Evolutionary conservation across 2,888 invertebrate species (phyloP), one percentile per base, ranked within the genome.

Genomic region (Pandemis heparana): DNA sequence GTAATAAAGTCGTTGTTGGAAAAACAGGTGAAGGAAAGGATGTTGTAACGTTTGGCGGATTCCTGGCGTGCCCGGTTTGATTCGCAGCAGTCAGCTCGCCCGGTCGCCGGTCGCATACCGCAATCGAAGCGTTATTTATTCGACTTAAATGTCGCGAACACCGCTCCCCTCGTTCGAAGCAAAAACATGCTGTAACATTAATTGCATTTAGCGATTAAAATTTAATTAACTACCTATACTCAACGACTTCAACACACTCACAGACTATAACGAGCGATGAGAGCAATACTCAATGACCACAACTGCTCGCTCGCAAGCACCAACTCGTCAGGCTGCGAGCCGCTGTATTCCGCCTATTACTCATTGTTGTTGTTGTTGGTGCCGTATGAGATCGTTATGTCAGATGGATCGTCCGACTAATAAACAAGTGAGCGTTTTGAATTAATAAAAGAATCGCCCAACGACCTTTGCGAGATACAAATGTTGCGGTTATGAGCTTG

Each of bases 401-500:
- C 63, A 75, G 75, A 72, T 75, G 76, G 61, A 73, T 67, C 60
- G 53, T 10, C 71, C 71, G 76, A 75, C 78, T 77, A 80, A 75
- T 75, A 74, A 75, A 77, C 77, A 78, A 78, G 77, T 78, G 78
- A 80, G 79, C 76, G 76, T 77, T 82, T 79, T 78, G 80, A 81
- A 81, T 81, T 83, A 79, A 79, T 81, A 82, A 81, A 82, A 82
- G 74, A 70, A 80, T 77, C 78, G 81, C 78, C 77, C 77, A 81
- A 77, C 88, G 93, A 94, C 94, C 92, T 94, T 92, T 93, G 80
- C 82, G 78, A 87, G 88, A 88, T 85, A 86, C 85, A 86, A 88
- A 90, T 90, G 89, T 89, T 88, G 87, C 84, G 87, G 88, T 91
- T 92, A 90, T 90, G 90, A 86, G 83, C 87, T 91, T 91, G 92